Evolutionary conservation across 1,140 invertebrate species (phyloP), one percentile per base, ranked within the genome.

Genomic region (Theocolax elegans): DNA sequence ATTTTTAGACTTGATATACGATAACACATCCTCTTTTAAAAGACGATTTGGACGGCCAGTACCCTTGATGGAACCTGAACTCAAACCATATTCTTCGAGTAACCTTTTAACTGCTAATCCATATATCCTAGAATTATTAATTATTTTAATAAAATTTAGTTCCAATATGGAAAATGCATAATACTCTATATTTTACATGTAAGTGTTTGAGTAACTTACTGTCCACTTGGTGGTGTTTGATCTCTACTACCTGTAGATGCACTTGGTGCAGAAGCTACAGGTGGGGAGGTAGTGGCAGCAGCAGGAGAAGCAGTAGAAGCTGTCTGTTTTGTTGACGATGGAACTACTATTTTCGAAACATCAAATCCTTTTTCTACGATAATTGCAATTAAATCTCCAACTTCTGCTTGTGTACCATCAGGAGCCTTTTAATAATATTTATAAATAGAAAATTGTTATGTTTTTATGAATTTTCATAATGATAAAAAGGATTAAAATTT

Each of bases 311-410:
- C 60, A 19, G 74, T 72, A 29, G 83, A 76, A 7, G 83, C 80
- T 31, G 81, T 86, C 79, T 83, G 80, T 63, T 78, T 78, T 17
- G 82, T 60, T 35, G 78, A 31, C n/a, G 81, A 40, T 38, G 87
- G 82, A 64, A 84, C 53, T 19, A 88, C 80, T 31, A 76, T 72
- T 21, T 78, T 78, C 42, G 81, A 82, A 77, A 77, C 78, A 67
- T 85, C 83, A 76, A 80, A 81, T 53, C 74, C 92, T 79, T 93
- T 92, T 72, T 92, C 91, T 13, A 96, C 95, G 77, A 95, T 92
- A 44, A 98, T 89, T 65, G 94, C 97, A 59, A 98, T 93, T 69
- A 96, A 78, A 79, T 93, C 90, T 23, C 95, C 95, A 17, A 98
- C 90, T 66, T 93, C 89, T 0, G 97, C 92, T 83, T 93, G 91